Evolutionary conservation across 2,797 vertebrate species (phyloP), one percentile per base, ranked within the genome.

Genomic region (Macrochelys suwanniensis): DNA sequence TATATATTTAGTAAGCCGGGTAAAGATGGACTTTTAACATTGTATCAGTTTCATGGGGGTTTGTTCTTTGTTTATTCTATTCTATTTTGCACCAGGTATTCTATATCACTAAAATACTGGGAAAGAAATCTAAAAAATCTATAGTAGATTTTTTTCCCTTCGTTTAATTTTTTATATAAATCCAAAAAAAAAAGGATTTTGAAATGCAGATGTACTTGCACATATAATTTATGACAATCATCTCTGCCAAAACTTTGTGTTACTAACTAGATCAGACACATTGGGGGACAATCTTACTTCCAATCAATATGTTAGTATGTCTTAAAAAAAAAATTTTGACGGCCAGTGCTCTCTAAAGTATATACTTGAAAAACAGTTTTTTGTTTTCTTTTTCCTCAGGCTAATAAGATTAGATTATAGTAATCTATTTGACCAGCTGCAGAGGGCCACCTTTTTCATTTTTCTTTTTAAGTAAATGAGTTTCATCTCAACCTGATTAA

Each of bases 381-480:
- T 42, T 42, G 37, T 42, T 42, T 42, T 95, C 21, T 51, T 95
- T 97, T 96, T 96, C 96, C 93, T 95, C 84, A 88, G 96, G 95
- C 94, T 97, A 95, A 90, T 90, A 94, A 96, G 96, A 97, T 97
- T 97, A 97, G 93, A 82, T 93, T 96, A 89, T 97, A 25, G 0
- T 97, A 96, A 97, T 97, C 97, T 97, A 96, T 96, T 97, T 98
- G 97, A 95, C 97, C 97, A 97, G 96, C 97, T 97, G 93, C 95
- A 94, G 95, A 96, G 96, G 91, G 94, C 31, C 16, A 93, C 96
- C 96, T 90, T 33, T 61, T 61, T 59, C 26, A 13, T 96, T 94
- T 94, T 93, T 49, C 95, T 97, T 93, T 95, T 97, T 90, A 93
- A 93, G 82, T 96, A 93, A 97, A 95, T 89, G 84, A 97, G 85